These are phyloP conservation scores for Clunio marinus DNA, from an alignment of 2,888 invertebrate genomes.

Conservation along the genomic window DNA sequence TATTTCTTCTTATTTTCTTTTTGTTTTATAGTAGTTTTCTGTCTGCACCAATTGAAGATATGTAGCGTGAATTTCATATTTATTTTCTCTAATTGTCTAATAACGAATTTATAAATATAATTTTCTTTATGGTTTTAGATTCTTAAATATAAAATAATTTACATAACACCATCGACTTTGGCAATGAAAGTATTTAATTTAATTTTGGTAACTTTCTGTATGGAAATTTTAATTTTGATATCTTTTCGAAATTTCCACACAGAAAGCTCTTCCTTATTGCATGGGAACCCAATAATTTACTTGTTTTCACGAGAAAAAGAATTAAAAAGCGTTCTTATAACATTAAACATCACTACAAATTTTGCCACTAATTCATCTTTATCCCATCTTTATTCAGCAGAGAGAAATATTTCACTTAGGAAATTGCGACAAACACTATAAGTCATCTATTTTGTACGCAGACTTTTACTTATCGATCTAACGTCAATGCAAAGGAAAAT, in stretches of 20 bases:
- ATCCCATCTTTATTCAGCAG: not conserved
- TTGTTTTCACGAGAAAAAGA: no score
- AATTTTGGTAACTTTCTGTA: no score
- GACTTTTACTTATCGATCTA: conserved; percentile 18
- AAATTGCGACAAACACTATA: conserved; percentile 8
- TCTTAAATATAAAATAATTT: not conserved
- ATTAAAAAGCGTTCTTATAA: not conserved
- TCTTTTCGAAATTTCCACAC: no score
- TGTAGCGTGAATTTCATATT: conserved; percentile 37
- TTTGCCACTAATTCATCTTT: not conserved
- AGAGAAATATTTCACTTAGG: not conserved
- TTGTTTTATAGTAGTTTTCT: conserved; percentile 17
- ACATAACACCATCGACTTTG: no score
- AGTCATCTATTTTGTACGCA: conserved; percentile 34
- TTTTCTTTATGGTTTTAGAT: not conserved
- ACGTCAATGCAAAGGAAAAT: conserved; percentile 37
- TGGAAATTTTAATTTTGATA: no score
- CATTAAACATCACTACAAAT: not conserved
- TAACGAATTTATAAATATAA: not conserved
- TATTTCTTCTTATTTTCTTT: conserved; percentile 24
- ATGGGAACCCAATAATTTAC: no score
- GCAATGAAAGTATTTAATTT: no score
- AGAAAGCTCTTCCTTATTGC: no score
- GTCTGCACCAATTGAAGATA: conserved; percentile 39
- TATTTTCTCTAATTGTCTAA: conserved; percentile 27